These are phyloP conservation scores for Smittia aterrima DNA, from an alignment of 2,888 invertebrate genomes.

Conservation along the genomic window DNA sequence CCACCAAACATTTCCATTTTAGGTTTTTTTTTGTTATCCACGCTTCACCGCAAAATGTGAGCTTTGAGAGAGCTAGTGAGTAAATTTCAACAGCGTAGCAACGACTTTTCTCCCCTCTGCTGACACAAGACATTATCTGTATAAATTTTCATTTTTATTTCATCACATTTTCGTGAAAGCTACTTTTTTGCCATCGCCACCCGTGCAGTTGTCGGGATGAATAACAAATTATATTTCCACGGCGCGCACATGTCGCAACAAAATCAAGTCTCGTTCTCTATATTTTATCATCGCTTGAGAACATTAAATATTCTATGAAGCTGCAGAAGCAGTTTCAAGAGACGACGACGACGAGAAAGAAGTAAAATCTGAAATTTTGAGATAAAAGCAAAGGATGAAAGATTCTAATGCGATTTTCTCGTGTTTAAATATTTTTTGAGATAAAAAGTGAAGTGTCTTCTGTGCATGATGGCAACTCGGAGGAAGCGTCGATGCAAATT, in stretches of 20 bases:
- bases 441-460: too few species aligned
- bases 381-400: neutral
- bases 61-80: neutral
- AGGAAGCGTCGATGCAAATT: too few species aligned
- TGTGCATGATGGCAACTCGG: too few species aligned
- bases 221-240: conserved; percentile 30
- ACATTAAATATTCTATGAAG: conserved; percentile 37
- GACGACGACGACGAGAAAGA: neutral
- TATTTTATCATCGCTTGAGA: neutral
- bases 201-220: conserved; percentile 30
- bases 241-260: conserved; percentile 20
- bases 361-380: neutral
- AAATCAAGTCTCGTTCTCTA: conserved; percentile 23
- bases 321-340: conserved; percentile 7
- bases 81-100: neutral
- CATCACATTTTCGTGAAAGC: conserved; percentile 26
- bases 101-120: neutral
- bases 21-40: neutral
- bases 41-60: neutral
- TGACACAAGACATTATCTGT: neutral
- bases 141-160: conserved; percentile 25
- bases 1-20: neutral
- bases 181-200: neutral
- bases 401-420: neutral
- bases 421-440: too few species aligned